Evolutionary conservation across 1,140 invertebrate genomes (phyloP).

Genomic region (honey bee (Apis mellifera)): DNA sequence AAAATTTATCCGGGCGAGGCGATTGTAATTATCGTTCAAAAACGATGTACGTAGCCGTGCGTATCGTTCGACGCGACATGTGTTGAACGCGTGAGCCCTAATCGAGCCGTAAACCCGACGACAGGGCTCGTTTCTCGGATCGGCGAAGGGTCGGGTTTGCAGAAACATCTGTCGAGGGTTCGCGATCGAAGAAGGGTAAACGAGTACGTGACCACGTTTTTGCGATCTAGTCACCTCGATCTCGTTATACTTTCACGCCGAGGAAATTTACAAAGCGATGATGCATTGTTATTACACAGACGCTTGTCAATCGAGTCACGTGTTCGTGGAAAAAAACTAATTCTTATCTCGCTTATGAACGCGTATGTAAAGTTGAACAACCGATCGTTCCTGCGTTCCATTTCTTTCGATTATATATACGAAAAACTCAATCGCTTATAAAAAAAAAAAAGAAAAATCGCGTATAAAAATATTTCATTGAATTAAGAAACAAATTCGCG

Average conservation of each 20-base stretch:
- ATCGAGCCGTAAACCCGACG: slow-evolving; percentile 40
- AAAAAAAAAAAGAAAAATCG: background rate
- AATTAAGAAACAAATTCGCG: background rate
- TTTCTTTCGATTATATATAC: background rate
- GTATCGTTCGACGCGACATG: slow-evolving; percentile 37
- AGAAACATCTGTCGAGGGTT: slow-evolving; percentile 62
- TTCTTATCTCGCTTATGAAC: background rate
- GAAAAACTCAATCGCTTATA: background rate
- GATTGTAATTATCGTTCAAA: slow-evolving; percentile 20
- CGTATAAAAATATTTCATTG: background rate
- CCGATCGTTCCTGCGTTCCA: background rate
- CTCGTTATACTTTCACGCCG: background rate
- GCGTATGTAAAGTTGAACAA: background rate
- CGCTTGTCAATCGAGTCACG: no score
- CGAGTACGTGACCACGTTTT: background rate
- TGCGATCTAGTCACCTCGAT: background rate
- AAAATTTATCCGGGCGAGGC: background rate
- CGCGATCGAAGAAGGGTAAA: slow-evolving; percentile 18
- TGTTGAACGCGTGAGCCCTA: slow-evolving; percentile 45
- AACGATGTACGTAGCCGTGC: no score
- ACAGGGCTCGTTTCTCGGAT: slow-evolving; percentile 39
- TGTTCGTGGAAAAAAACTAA: slow-evolving; percentile 9
- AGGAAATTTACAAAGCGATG: slow-evolving; percentile 5
- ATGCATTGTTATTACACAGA: background rate
- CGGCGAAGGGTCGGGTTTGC: background rate